These are phyloP conservation scores for Tuta absoluta DNA, from an alignment of 2,888 invertebrate genomes.

Conservation along the genomic window DNA sequence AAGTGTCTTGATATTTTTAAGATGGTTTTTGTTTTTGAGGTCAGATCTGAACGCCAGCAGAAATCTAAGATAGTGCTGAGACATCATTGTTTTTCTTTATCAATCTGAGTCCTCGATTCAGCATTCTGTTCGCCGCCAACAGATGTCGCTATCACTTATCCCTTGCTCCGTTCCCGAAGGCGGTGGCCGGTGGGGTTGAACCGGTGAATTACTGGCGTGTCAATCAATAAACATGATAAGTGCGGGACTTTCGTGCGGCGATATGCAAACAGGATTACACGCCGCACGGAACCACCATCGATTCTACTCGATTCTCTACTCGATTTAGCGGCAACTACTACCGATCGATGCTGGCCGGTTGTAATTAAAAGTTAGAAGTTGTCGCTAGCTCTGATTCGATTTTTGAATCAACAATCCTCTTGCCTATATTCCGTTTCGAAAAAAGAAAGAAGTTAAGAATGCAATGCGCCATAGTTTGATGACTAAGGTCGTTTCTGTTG, in stretches of 20 bases:
- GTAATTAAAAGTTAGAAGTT: constrained; percentile 18
- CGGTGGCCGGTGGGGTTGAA: constrained; percentile 55
- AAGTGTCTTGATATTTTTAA: no score
- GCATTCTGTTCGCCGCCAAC: no score
- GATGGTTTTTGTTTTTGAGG: no score
- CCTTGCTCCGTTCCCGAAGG: constrained; percentile 36
- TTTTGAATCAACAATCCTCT: not conserved
- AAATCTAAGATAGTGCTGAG: no score
- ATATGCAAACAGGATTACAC: constrained; percentile 78
- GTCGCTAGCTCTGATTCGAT: not conserved
- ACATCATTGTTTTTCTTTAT: no score
- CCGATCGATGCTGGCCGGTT: constrained; percentile 22
- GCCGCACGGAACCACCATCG: constrained; percentile 58
- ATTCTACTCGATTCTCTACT: constrained; percentile 22
- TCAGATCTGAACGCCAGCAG: no score
- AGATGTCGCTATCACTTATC: constrained; percentile 42
- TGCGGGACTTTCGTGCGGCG: constrained; percentile 76
- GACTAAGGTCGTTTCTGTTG: constrained; percentile 10
- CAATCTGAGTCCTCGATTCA: no score
- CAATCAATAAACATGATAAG: constrained; percentile 82
- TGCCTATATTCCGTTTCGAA: not conserved
- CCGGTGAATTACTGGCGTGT: constrained; percentile 77
- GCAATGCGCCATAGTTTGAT: not conserved
- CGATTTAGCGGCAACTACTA: constrained; percentile 8
- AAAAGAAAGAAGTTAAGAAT: not conserved